Evolutionary conservation across 2,797 vertebrate species (phyloP), one percentile per base, ranked within the genome.

Genomic region (Lacerta viridis): DNA sequence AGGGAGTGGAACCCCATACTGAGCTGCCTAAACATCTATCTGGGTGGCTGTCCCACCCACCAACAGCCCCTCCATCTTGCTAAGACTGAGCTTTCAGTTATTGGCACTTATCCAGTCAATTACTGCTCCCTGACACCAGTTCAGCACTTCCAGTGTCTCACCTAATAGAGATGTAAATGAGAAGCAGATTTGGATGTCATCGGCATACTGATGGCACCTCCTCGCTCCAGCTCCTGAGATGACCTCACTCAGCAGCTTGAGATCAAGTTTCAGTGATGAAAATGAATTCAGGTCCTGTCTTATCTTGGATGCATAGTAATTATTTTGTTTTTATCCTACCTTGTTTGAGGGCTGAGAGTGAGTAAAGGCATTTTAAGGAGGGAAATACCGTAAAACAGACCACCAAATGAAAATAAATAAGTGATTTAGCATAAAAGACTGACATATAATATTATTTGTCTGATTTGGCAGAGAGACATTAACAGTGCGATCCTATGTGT

Each of bases 161-260:
- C 43, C 64, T 83, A 83, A 83, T 69, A 66, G 59, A 82, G 59
- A 69, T 83, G 64, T 46, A 69, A 83, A 83, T 83, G 64, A 83
- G 64, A 83, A 83, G n/a, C 80, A 43, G 59, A 25, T 5, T 83
- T 43, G 64, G 39, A 69, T 83, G 39, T 83, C 39, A 43, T 43
- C 5, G 3, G 33, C 59, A 80, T 80, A 80, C 59, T 61, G 79
- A 64, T 80, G 33, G 7, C n/a, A 39, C 33, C 59, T 80, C 20
- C 33, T 80, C 10, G 3, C 59, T 80, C 59, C 64, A 43, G 43
- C 41, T 83, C 41, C 64, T 59, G 64, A 18, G 36, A 69, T 69
- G 64, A 20, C 64, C 39, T 43, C 39, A 18, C 59, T 64, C 20
- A 82, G 61, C 80, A 68, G 39, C 50, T 55, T 55, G 13, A 55